A percentile compares a stretch with the other conserved stretches of the same genome.
These are phyloP conservation scores for Portevinia maculata DNA, from an alignment of 2,888 invertebrate species.

Conservation along the genomic window DNA sequence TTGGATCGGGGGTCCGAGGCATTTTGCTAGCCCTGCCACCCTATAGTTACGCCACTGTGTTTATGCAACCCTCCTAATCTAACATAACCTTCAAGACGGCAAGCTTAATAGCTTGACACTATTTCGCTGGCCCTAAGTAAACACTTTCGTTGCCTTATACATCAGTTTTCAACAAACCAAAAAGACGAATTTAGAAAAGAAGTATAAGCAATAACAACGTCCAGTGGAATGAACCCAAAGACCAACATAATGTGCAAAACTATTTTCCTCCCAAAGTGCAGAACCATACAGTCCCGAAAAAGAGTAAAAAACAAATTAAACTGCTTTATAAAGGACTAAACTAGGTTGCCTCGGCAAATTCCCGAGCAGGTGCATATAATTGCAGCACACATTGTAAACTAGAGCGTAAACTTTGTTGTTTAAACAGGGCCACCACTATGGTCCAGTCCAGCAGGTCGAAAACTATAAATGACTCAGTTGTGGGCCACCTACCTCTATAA, in stretches of 20 bases:
- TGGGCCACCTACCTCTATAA: constrained; percentile 16
- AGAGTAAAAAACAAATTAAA: constrained; percentile 42
- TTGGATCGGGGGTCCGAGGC: no score
- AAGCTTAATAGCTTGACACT: no score
- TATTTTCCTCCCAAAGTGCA: constrained; percentile 39
- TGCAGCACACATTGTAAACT: constrained; percentile 73
- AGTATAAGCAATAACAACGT: constrained; percentile 49
- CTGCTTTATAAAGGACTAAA: constrained; percentile 43
- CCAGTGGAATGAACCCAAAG: constrained; percentile 34
- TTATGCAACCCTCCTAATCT: no score
- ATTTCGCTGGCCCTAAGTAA: no score
- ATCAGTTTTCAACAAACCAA: no score
- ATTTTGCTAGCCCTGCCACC: no score
- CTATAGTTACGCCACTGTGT: no score
- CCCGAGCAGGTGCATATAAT: constrained; percentile 72
- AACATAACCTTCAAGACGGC: no score
- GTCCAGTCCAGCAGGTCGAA: constrained; percentile 46
- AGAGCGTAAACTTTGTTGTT: constrained; percentile 71
- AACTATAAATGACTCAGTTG: constrained; percentile 48
- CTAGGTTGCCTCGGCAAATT: constrained; percentile 62
- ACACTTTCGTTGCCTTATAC: no score
- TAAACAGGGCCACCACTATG: constrained; percentile 63
- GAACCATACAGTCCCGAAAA: constrained; percentile 31
- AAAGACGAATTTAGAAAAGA: no score
- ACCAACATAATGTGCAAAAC: constrained; percentile 55